A percentile compares a stretch with the other conserved stretches of the same genome.
These are phyloP conservation scores for Peromyscus attwateri DNA, from an alignment of 2,797 vertebrate species.

Conservation along the genomic window DNA sequence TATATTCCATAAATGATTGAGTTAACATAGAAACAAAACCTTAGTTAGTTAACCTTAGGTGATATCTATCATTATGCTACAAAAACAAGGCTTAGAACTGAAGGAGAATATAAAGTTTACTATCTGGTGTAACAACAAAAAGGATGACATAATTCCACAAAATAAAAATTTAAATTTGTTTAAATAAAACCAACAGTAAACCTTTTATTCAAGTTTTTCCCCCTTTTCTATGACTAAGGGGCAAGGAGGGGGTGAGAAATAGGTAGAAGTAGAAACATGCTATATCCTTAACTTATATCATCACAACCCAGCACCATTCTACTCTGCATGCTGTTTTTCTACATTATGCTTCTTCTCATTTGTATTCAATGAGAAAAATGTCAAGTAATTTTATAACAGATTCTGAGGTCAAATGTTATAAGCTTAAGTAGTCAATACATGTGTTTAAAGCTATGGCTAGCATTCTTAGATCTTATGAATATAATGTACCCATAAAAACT, in stretches of 20 bases:
- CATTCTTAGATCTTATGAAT: slow-evolving; percentile 59
- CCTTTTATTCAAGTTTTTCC: slow-evolving; percentile 58
- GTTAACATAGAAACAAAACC: not conserved
- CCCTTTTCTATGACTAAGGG: not conserved
- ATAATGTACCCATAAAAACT: slow-evolving; percentile 29
- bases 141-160: slow-evolving; percentile 56
- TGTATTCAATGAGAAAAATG: slow-evolving; percentile 67
- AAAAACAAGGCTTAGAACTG: slow-evolving; percentile 46
- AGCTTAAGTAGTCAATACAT: slow-evolving; percentile 33
- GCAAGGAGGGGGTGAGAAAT: slow-evolving; percentile 17
- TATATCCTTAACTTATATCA: slow-evolving; percentile 55
- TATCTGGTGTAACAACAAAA: slow-evolving; percentile 63
- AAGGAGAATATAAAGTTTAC: slow-evolving; percentile 64
- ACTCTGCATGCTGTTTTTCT: slow-evolving; percentile 32
- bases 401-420: slow-evolving; percentile 45
- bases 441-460: slow-evolving; percentile 53
- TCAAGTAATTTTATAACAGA: slow-evolving; percentile 59
- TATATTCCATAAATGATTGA: slow-evolving; percentile 35
- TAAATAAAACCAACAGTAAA: not conserved
- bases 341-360: slow-evolving; percentile 52
- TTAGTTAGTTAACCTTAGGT: slow-evolving; percentile 3
- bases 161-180: slow-evolving; percentile 15
- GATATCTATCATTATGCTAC: slow-evolving; percentile 4
- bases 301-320: slow-evolving; percentile 59
- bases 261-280: slow-evolving; percentile 40